These are phyloP conservation scores for Habroteleia sp. DNA, from an alignment of 2,888 invertebrate species.

Conservation along the genomic window DNA sequence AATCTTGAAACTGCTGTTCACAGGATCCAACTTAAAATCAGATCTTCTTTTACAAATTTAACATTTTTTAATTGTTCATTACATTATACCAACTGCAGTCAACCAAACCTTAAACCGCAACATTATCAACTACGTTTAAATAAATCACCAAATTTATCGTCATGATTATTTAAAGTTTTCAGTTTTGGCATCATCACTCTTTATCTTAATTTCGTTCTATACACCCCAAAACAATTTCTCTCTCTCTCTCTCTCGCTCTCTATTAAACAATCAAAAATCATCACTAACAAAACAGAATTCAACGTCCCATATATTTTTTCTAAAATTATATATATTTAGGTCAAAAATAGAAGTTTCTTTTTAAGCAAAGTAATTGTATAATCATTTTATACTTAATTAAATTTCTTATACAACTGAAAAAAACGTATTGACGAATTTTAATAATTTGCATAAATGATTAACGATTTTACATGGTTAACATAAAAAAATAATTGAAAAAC, in stretches of 20 bases:
- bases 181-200: slow-evolving; percentile 3
- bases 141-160: not conserved
- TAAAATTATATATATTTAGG: too few species aligned
- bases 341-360: too few species aligned
- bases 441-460: too few species aligned
- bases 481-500: slow-evolving; percentile 13
- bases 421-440: too few species aligned
- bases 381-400: too few species aligned
- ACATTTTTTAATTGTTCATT: slow-evolving; percentile 19
- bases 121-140: slow-evolving; percentile 20
- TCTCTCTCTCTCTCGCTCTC: too few species aligned
- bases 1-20: not conserved
- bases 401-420: too few species aligned
- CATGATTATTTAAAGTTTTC: slow-evolving; percentile 11
- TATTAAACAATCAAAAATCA: too few species aligned
- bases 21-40: slow-evolving; percentile 10
- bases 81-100: slow-evolving; percentile 22
- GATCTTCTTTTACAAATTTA: slow-evolving; percentile 6
- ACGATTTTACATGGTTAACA: not conserved
- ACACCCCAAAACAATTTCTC: too few species aligned
- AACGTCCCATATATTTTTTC: too few species aligned
- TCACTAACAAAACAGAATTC: too few species aligned
- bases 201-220: slow-evolving; percentile 14
- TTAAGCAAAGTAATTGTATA: too few species aligned
- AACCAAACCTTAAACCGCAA: slow-evolving; percentile 38